These are phyloP conservation scores for Hystrix cristata DNA, from an alignment of 2,113 vertebrate genomes.

Conservation along the genomic window DNA sequence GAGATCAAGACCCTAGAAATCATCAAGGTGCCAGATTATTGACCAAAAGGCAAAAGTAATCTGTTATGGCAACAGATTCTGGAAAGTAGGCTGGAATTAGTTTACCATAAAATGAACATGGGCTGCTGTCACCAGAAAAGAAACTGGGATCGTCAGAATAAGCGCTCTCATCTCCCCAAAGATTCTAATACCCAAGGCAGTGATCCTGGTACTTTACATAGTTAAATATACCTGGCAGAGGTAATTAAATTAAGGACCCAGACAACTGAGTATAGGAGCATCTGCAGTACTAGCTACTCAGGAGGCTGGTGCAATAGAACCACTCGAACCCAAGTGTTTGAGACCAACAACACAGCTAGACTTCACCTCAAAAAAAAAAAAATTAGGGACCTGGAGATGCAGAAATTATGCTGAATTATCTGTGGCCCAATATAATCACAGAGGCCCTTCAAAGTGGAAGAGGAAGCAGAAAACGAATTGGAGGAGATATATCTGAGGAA, in stretches of 20 bases:
- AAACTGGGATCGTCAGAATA: not conserved
- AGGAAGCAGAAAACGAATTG: not conserved
- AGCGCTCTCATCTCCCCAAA: not conserved
- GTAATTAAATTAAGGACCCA: not conserved
- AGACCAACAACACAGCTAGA: not conserved
- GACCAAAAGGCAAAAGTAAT: slow-evolving; percentile 14
- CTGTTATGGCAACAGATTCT: not conserved
- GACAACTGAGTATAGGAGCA: not conserved
- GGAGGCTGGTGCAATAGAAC: not conserved
- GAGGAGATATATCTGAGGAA: not conserved
- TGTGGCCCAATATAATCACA: not conserved
- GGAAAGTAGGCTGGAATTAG: not conserved
- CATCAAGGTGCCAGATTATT: not conserved
- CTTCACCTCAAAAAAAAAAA: not conserved
- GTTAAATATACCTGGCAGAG: not conserved
- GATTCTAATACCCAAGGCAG: not conserved
- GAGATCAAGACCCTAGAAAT: not conserved
- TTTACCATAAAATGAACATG: not conserved
- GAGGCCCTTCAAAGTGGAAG: not conserved
- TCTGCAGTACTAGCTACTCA: not conserved
- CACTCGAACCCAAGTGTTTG: not conserved
- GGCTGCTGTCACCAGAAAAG: not conserved
- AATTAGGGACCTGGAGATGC: not conserved
- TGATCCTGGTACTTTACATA: not conserved
- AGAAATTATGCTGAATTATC: not conserved